phyloP scores from a whole-genome alignment of 2,888 invertebrate species.

The Diogma glabrata region DNA sequence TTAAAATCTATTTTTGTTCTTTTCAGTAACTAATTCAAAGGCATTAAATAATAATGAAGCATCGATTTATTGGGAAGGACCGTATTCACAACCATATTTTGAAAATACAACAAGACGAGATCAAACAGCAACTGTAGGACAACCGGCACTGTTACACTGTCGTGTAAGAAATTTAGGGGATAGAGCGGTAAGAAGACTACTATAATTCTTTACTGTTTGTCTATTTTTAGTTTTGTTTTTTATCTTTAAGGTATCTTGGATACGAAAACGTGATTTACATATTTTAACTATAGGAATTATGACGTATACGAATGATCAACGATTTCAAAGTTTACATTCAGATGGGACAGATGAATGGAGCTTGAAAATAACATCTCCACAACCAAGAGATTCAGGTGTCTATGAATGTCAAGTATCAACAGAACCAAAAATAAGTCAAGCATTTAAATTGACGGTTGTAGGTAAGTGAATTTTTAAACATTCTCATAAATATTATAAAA shows the following conservation, averaged over 20 bases:
- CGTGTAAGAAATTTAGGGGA: conserved; percentile 78
- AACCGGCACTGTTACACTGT: conserved; percentile 75
- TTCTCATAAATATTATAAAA: not conserved
- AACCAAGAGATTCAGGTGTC: conserved; percentile 53
- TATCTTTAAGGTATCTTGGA: conserved; percentile 64
- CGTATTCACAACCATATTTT: conserved; percentile 78
- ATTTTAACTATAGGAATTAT: conserved; percentile 59
- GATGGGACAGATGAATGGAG: conserved; percentile 65
- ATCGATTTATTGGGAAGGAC: conserved; percentile 36
- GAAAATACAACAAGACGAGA: conserved; percentile 77
- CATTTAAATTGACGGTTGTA: conserved; percentile 56
- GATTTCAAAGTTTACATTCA: conserved; percentile 56
- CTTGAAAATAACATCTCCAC: conserved; percentile 55
- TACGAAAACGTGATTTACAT: conserved; percentile 71
- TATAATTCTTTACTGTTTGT: not conserved
- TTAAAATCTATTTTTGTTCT: too few species aligned
- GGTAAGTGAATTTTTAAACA: conserved; percentile 41
- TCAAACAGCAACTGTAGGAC: conserved; percentile 76
- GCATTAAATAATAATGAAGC: conserved; percentile 8
- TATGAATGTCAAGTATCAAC: conserved; percentile 71
- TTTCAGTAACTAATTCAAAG: conserved; percentile 1
- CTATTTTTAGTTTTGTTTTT: not conserved
- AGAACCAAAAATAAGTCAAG: conserved; percentile 65
- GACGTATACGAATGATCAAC: conserved; percentile 62
- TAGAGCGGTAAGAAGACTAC: conserved; percentile 59